Base-by-base conservation (phyloP, 1,140 invertebrate genomes). In the Epicauta chinensis region DNA sequence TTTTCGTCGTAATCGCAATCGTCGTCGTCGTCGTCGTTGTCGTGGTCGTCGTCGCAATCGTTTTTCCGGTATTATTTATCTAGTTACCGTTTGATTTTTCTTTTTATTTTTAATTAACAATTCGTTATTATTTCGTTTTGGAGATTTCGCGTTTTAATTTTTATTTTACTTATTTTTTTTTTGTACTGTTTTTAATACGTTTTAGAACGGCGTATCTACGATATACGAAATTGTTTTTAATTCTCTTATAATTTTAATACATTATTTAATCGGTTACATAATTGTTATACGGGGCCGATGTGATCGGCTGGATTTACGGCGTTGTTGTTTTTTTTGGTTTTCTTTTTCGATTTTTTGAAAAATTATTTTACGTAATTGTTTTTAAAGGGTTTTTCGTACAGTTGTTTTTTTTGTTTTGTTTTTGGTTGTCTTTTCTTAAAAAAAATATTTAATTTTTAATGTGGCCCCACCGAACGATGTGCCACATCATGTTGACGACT, bases 401-500 rank as follows among this genome's bases (percentile, higher is more conserved):
- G 3, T 39, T 4, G 14, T 16, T 23, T 13, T 4, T 39, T 39
- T 39, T 15, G 4, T 39, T 39, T 34, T 34, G 3, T 34, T 34
- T 34, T 34, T 34, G 6, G 10, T 34, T 2, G 7, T 23, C 7
- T 23, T 23, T 23, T 23, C 7, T 23, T 23, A 7, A 5, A 23
- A 47, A 47, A 47, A 66, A 62, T 64, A 63, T 65, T n/a, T n/a
- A n/a, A 67, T 65, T 64, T 60, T 64, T 63, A 56, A 55, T 40
- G 57, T 61, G 57, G 57, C 57, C n/a, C n/a, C 59, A 53, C 50
- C 37, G 36, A 39, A 49, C 65, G 66, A 67, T 67, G 57, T 71
- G 69, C 69, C 69, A 71, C 69, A 71, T 71, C 68, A 71, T 70
- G 67, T 69, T 69, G 64, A 69, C 69, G 67, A 71, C 69, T 71